These are phyloP conservation scores for Casuarius casuarius DNA, from an alignment of 2,113 vertebrate species.

Conservation along the genomic window DNA sequence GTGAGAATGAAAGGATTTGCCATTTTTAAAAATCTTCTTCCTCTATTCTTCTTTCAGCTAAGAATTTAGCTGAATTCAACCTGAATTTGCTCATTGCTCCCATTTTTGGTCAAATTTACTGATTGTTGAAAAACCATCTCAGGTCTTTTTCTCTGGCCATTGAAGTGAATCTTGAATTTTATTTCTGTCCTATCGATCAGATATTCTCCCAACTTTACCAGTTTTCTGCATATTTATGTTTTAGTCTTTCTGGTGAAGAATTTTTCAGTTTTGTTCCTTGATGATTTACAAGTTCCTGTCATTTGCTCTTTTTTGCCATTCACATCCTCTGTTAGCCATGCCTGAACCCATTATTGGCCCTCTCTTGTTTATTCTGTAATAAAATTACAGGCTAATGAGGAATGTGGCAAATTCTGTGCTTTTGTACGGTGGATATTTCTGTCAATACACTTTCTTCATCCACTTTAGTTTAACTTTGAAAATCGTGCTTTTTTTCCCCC, in stretches of 20 bases:
- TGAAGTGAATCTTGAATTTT: not conserved
- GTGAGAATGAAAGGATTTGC: not conserved
- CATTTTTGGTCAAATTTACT: not conserved
- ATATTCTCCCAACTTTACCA: not conserved
- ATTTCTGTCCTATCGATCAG: not conserved
- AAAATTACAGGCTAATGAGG: rapidly evolving
- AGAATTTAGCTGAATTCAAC: not conserved
- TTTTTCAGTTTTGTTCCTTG: not conserved
- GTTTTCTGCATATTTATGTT: not conserved
- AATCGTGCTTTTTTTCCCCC: not conserved
- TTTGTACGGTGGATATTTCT: not conserved
- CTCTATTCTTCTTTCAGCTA: not conserved
- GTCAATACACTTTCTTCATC: not conserved
- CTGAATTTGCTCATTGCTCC: not conserved
- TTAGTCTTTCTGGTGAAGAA: not conserved
- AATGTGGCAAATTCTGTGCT: not conserved
- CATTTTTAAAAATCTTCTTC: not conserved
- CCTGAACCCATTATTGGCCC: not conserved
- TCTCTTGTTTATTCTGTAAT: not conserved
- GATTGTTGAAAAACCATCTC: not conserved
- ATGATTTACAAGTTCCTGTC: not conserved
- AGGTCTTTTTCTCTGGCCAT: not conserved
- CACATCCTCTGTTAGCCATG: not conserved
- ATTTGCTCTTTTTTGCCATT: not conserved
- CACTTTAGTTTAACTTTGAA: not conserved